Percentiles rank a stretch among this genome's conserved stretches.
Conservation (phyloP, 2,113 vertebrate genomes). For the Tragelaphus buxtoni region DNA sequence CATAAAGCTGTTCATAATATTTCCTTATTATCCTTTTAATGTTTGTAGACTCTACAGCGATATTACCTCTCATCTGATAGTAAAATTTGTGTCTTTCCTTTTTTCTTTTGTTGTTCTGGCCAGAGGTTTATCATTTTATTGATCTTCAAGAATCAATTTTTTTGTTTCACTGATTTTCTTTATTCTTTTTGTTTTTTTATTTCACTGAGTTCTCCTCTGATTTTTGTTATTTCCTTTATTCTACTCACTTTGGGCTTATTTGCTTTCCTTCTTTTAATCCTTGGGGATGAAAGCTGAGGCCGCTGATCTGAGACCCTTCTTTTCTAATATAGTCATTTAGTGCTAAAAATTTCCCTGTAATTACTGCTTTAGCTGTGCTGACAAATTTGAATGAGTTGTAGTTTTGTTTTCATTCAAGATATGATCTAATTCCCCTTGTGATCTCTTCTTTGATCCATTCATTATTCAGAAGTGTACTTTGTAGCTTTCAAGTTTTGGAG, state of each 20-base stretch:
- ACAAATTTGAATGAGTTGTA: neutral
- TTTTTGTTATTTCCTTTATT: neutral
- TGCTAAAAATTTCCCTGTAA: neutral
- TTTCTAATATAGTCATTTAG: neutral
- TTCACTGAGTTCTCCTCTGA: neutral
- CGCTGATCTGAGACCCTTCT: neutral
- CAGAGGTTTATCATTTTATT: neutral
- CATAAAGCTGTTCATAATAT: neutral
- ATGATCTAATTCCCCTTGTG: neutral
- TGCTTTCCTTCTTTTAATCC: neutral
- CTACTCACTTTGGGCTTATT: neutral
- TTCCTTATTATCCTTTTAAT: neutral
- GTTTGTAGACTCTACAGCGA: neutral
- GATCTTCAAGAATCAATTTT: neutral
- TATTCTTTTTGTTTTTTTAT: neutral
- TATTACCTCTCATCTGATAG: neutral
- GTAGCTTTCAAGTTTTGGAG: neutral
- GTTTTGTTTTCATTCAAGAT: neutral
- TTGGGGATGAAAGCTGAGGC: neutral
- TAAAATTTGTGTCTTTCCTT: neutral
- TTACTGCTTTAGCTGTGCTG: neutral
- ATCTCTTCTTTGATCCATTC: neutral
- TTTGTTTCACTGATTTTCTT: neutral
- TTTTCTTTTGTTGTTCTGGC: neutral
- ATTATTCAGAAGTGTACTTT: neutral